Percentiles rank a stretch among this genome's conserved stretches.
These are phyloP conservation scores for Panagrolaimus sp. DNA, from an alignment of 1,140 invertebrate genomes.

Conservation along the genomic window DNA sequence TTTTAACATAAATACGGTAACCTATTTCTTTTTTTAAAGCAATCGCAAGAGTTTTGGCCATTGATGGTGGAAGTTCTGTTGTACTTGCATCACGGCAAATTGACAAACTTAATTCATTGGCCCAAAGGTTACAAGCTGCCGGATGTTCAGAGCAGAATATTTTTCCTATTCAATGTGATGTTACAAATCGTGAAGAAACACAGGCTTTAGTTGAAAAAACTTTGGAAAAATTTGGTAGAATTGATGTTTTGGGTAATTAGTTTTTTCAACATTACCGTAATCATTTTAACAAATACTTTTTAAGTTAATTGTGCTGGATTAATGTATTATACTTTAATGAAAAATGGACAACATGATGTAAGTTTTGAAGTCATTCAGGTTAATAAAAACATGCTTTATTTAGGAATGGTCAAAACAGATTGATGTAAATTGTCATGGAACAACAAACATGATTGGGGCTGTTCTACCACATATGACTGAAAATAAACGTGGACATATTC, in stretches of 20 bases:
- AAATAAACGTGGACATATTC: constrained; percentile 59
- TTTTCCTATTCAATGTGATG: constrained; percentile 39
- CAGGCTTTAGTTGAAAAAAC: constrained; percentile 21
- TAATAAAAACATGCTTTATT: no score
- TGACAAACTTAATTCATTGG: constrained; percentile 27
- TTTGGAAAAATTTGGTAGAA: constrained; percentile 55
- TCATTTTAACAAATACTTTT: no score
- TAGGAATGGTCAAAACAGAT: constrained; percentile 60
- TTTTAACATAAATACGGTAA: neutral
- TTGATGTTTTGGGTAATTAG: constrained; percentile 58
- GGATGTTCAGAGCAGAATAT: constrained; percentile 19
- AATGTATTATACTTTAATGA: constrained; percentile 61
- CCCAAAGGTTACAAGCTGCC: constrained; percentile 6
- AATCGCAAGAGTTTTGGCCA: constrained; percentile 36
- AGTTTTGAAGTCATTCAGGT: no score
- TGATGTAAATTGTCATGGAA: constrained; percentile 60
- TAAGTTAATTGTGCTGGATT: constrained; percentile 61
- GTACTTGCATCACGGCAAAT: constrained; percentile 41
- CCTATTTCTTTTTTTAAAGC: constrained; percentile 14
- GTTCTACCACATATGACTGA: constrained; percentile 60
- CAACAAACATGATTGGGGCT: constrained; percentile 60
- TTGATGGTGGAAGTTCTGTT: constrained; percentile 46
- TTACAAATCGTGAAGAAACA: constrained; percentile 38
- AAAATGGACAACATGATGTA: constrained; percentile 59
- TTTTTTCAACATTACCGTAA: no score